Evolutionary conservation across 1,140 invertebrate species (phyloP), one percentile per base, ranked within the genome.

Genomic region (Ceratosolen fusciceps): DNA sequence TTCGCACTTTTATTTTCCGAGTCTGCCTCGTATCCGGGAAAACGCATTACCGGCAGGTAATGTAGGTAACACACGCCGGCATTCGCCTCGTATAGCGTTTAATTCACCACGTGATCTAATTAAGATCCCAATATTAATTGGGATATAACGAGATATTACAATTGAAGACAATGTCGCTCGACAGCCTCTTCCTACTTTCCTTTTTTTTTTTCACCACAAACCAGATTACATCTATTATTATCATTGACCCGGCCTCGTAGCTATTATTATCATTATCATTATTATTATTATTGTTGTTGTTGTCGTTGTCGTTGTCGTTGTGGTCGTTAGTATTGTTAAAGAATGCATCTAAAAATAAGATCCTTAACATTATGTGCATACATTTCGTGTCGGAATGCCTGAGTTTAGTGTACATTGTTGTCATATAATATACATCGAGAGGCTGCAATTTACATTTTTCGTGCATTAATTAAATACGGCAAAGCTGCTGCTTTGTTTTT

Each of bases 361-460:
- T 8, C 5, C 16, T 31, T 37, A 37, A 37, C n/a, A 65, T 65
- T 65, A 37, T 65, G 31, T 37, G n/a, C 60, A n/a, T 65, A 37
- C n/a, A n/a, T 65, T 65, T 37, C 7, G 26, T 2, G 12, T 65
- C 0, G n/a, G 31, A 65, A 65, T n/a, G n/a, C 34, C n/a, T n/a
- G n/a, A n/a, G 21, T 37, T 9, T 37, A 37, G 21, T 9, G 10
- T 65, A 65, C 60, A 65, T n/a, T 37, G 60, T 31, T 37, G 31
- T 37, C 34, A 3, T n/a, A 37, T 37, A 37, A 65, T 65, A 37
- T 37, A 37, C 31, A n/a, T n/a, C n/a, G n/a, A n/a, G n/a, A n/a
- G n/a, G n/a, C n/a, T 37, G n/a, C 37, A 37, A 37, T 65, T 65
- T 65, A n/a, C 34, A 65, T 65, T 65, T 65, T 60, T 65, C 37